These are phyloP conservation scores for Coregonus suidteri DNA, from an alignment of 2,797 vertebrate species.

Conservation along the genomic window DNA sequence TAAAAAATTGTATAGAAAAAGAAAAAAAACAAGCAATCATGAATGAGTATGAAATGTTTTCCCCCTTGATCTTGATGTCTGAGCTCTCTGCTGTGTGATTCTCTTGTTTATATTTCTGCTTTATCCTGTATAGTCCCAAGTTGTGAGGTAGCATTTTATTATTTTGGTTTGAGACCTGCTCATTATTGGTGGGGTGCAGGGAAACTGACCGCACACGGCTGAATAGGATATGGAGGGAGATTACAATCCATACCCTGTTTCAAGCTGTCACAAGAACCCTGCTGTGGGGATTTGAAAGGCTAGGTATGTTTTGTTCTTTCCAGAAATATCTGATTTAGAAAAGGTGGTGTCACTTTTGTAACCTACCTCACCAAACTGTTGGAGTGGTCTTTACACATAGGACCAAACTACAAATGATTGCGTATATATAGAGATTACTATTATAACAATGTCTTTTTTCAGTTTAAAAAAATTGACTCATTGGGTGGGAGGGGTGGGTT, in stretches of 20 bases:
- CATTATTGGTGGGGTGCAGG: constrained; percentile 13
- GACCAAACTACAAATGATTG: constrained; percentile 69
- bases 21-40: constrained; percentile 39
- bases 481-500: constrained; percentile 52
- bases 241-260: constrained; percentile 20
- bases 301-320: constrained; percentile 19
- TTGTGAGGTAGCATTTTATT: constrained; percentile 42
- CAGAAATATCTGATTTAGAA: constrained; percentile 23
- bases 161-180: constrained; percentile 27
- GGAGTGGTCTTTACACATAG: constrained; percentile 53
- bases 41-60: constrained; percentile 55
- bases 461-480: constrained; percentile 54
- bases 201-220: constrained; percentile 8
- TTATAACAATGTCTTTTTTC: constrained; percentile 32
- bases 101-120: constrained; percentile 37
- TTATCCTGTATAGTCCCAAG: constrained; percentile 42
- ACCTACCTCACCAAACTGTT: constrained; percentile 71
- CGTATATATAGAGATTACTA: constrained; percentile 54
- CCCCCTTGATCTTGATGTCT: constrained; percentile 39
- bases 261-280: constrained; percentile 5
- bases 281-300: constrained; percentile 29
- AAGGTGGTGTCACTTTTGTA: constrained; percentile 66
- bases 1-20: constrained; percentile 56
- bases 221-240: constrained; percentile 9
- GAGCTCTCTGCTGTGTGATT: constrained; percentile 51